These are phyloP conservation scores for Drosophila phalerata DNA, from an alignment of 2,888 invertebrate species.

Conservation along the genomic window DNA sequence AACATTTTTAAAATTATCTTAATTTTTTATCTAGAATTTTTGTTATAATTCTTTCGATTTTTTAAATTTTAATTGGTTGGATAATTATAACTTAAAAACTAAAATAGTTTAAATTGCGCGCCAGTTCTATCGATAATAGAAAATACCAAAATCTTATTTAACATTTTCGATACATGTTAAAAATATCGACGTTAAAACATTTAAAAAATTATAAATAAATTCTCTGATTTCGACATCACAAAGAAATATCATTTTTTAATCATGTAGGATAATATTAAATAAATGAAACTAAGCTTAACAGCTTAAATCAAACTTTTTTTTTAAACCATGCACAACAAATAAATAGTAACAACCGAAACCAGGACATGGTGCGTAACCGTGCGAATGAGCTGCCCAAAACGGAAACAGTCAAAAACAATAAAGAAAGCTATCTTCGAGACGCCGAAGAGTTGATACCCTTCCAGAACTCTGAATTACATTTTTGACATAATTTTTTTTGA, in stretches of 20 bases:
- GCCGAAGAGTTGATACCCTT: neutral
- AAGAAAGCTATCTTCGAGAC: neutral
- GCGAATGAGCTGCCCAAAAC: conserved; percentile 58
- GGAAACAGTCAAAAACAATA: conserved; percentile 61
- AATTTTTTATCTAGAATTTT: no score
- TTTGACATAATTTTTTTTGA: neutral
- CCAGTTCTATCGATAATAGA: no score
- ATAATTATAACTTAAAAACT: no score
- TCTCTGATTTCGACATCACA: neutral
- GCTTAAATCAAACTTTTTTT: neutral
- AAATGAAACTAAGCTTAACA: neutral
- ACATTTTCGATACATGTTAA: neutral
- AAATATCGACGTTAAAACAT: neutral
- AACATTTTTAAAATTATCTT: no score
- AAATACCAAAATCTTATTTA: no score
- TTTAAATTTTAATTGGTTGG: no score
- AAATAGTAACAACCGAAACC: conserved; percentile 13
- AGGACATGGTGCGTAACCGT: conserved; percentile 45
- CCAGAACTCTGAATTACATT: neutral
- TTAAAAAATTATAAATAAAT: no score
- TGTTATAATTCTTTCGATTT: no score
- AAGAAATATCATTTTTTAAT: neutral
- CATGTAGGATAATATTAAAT: neutral
- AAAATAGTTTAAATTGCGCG: no score
- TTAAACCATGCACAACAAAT: neutral